Evolutionary conservation across 2,797 vertebrate species (phyloP).

Genomic region (Mergus octosetaceus): DNA sequence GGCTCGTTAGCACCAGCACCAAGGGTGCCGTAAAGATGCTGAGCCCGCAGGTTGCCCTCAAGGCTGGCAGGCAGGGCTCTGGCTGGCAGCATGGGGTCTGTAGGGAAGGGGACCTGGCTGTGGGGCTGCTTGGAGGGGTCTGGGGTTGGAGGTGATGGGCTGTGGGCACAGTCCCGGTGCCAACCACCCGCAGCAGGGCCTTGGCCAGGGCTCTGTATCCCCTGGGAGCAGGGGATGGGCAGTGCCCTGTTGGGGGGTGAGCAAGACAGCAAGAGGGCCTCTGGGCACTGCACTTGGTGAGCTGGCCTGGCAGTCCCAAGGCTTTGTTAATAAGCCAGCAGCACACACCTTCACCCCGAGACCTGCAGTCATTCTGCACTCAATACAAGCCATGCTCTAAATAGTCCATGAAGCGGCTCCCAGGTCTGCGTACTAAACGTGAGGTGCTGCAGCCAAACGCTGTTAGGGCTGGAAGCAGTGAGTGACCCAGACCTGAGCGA

Average conservation of each 20-base stretch:
- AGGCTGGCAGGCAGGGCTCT: not conserved
- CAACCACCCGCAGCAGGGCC: not conserved
- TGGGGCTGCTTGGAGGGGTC: not conserved
- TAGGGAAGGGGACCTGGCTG: not conserved
- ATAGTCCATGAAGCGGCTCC: not conserved
- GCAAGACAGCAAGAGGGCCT: not conserved
- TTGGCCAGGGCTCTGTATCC: not conserved
- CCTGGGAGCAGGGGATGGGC: not conserved
- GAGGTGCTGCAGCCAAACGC: not conserved
- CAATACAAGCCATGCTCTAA: not conserved
- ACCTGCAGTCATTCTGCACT: rapidly evolving
- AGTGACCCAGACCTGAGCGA: not conserved
- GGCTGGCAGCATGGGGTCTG: rapidly evolving
- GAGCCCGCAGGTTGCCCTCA: rapidly evolving
- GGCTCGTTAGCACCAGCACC: rapidly evolving
- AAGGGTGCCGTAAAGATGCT: not conserved
- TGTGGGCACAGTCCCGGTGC: not conserved
- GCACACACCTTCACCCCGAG: not conserved
- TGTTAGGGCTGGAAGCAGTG: not conserved
- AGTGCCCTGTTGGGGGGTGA: rapidly evolving
- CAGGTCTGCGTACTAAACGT: not conserved
- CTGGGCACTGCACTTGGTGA: rapidly evolving
- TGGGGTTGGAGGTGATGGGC: rapidly evolving
- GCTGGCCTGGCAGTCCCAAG: not conserved
- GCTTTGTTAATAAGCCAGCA: not conserved